Evolutionary conservation across 1,140 invertebrate genomes (phyloP), one percentile per base, ranked within the genome.

Genomic region (Atta texana): DNA sequence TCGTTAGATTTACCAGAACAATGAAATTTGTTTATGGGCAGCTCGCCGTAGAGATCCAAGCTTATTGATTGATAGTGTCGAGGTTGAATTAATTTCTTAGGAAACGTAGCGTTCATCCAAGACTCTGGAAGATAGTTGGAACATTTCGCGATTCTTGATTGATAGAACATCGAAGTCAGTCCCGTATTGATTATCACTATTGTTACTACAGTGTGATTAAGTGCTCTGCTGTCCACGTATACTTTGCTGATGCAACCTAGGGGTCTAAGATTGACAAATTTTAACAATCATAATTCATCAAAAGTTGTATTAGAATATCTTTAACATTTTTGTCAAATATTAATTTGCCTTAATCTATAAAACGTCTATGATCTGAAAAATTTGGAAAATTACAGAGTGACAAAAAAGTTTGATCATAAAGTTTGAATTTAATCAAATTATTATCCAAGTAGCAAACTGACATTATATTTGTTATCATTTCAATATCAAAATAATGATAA

Each of bases 101-200:
- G 88, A 7, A 93, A 93, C 31, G 91, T 91, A 59, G 94, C 93
- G 61, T 95, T 94, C 66, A 89, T 89, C 89, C 95, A 95, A 51
- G 93, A 92, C 1, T 88, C 92, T 21, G 94, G 93, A 59, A 95
- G 64, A 71, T 94, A 94, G 61, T 93, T 68, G n/a, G 95, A 94
- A 92, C 95, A 95, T 53, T 95, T 92, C 10, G 86, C 87, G 75
- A 96, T 92, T 77, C 92, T 93, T n/a, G 92, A 90, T 68, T 90
- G 92, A 90, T 95, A 95, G 8, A 92, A 77, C 18, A 91, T 91
- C 39, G 93, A 93, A 4, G 92, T 89, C 55, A 95, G 87, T 39
- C 95, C 95, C 28, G 89, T 91, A 88, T 96, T 96, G 8, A 93
- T 94, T 12, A 96, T 91, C 88, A 95, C 93, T 6, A 94, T 91